Conservation (phyloP, 1,140 invertebrate genomes). For the Pseudomyrmex gracilis region DNA sequence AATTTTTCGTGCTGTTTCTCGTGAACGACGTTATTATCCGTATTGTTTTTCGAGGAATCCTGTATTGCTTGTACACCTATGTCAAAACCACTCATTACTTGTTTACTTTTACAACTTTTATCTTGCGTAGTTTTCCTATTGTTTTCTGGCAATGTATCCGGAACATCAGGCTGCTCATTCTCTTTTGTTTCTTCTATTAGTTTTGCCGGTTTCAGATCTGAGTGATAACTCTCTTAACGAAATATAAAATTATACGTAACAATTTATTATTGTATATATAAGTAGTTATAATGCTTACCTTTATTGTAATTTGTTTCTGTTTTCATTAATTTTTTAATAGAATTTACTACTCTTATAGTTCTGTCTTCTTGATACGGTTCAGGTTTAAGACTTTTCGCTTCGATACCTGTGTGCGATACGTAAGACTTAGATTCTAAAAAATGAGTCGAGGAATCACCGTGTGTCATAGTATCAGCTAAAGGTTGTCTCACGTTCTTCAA, state of each 20-base stretch:
- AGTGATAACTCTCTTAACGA: not conserved
- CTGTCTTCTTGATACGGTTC: conserved; percentile 20
- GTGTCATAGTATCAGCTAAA: conserved; percentile 71
- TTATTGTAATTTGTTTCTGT: conserved; percentile 19
- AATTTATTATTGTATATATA: conserved; percentile 9
- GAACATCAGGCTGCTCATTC: conserved; percentile 32
- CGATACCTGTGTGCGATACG: not conserved
- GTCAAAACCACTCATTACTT: not conserved
- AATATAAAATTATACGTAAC: not conserved
- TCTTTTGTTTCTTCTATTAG: conserved; percentile 46
- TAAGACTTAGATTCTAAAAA: conserved; percentile 10
- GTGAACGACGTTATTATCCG: not conserved
- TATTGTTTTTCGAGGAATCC: conserved; percentile 5
- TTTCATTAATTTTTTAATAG: conserved; percentile 14
- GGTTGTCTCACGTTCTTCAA: conserved; percentile 75
- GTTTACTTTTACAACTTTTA: not conserved
- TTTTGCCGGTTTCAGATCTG: conserved; percentile 18
- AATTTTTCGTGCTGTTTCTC: conserved; percentile 31
- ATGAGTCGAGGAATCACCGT: conserved; percentile 1
- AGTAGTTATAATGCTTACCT: conserved; percentile 3
- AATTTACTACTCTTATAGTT: not conserved
- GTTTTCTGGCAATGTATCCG: not conserved
- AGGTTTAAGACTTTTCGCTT: not conserved
- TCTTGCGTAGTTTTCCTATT: not conserved
- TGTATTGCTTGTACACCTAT: conserved; percentile 11